phyloP scores from a whole-genome alignment of 2,888 invertebrate genomes.

The Cryptocephalus moraei region DNA sequence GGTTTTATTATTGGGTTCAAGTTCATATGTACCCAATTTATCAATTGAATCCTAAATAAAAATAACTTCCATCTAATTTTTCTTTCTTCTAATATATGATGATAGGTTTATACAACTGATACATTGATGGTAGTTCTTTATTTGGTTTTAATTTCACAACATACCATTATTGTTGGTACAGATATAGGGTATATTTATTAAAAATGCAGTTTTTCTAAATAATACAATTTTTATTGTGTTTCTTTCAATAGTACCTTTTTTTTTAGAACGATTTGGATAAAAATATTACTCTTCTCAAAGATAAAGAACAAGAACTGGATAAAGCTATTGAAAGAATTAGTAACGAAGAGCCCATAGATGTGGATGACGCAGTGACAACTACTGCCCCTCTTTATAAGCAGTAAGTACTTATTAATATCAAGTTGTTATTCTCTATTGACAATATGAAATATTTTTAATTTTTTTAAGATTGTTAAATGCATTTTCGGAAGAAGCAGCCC shows the following conservation, averaged over 20 bases:
- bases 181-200: no score
- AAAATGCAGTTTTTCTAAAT: no score
- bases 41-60: no score
- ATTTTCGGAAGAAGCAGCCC: slow-evolving; percentile 95
- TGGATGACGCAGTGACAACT: slow-evolving; percentile 94
- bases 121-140: no score
- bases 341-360: slow-evolving; percentile 73
- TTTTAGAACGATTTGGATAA: slow-evolving; percentile 67
- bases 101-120: no score
- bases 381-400: slow-evolving; percentile 94
- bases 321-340: slow-evolving; percentile 67
- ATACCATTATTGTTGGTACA: no score
- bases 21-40: no score
- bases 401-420: slow-evolving; percentile 41
- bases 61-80: no score
- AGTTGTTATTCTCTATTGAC: no score
- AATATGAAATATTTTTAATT: slow-evolving; percentile 1
- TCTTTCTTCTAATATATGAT: no score
- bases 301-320: slow-evolving; percentile 79
- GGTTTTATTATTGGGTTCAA: no score
- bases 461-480: slow-evolving; percentile 70
- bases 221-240: background rate
- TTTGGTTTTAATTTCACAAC: no score
- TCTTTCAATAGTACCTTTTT: background rate
- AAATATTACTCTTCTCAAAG: slow-evolving; percentile 71